Conservation (phyloP, 1,140 invertebrate species). For the Paramacrobiotus metropolitanus region DNA sequence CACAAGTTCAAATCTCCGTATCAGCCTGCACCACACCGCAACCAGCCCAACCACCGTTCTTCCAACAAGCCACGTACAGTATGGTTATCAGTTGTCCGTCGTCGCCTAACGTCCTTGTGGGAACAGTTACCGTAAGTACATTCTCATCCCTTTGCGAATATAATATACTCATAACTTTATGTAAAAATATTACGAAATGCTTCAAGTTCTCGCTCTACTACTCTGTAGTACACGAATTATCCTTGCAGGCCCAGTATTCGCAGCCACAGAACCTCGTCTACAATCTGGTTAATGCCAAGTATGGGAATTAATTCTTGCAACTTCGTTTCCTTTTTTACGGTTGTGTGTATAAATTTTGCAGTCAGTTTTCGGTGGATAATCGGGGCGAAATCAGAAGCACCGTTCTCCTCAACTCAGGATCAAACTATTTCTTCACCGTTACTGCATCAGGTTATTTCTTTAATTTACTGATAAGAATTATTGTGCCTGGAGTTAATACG, state of each 20-base stretch:
- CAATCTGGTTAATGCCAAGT: background rate
- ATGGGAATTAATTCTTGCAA: background rate
- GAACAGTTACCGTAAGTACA: background rate
- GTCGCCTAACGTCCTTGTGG: conserved; percentile 1
- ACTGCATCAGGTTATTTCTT: background rate
- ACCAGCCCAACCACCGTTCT: background rate
- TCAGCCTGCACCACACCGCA: background rate
- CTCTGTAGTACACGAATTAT: no score
- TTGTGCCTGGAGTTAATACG: background rate
- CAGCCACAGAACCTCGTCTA: background rate
- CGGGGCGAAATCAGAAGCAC: background rate
- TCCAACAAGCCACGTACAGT: background rate
- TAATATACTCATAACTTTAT: background rate
- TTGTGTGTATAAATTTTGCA: background rate
- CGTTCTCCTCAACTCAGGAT: background rate
- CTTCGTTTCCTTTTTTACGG: background rate
- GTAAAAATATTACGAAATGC: background rate
- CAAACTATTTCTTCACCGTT: background rate
- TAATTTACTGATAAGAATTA: background rate
- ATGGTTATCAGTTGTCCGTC: background rate
- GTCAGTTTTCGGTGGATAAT: conserved; percentile 3
- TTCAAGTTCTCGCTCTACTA: no score
- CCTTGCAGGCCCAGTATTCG: background rate
- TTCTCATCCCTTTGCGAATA: no score
- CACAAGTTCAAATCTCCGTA: background rate